Base-by-base conservation (phyloP, 2,888 invertebrate species). In the Sinhomidia bicolor region DNA sequence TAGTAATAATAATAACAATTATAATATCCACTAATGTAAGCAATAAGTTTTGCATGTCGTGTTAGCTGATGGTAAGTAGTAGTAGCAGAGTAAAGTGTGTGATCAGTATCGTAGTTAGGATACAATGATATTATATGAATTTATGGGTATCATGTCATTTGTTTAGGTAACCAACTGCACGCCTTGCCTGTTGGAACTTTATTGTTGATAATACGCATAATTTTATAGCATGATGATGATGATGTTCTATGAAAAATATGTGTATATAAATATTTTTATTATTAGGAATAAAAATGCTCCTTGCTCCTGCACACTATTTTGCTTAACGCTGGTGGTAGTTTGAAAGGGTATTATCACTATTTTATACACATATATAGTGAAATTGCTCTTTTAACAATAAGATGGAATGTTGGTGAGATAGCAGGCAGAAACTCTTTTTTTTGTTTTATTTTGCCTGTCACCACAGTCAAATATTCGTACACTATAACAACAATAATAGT, bases 391-490 rank as follows among this genome's bases (percentile, higher is more conserved):
- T 68, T 17, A 60, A 71, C 71, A 44, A 71, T n/a, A n/a, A n/a
- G n/a, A n/a, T n/a, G 71, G 68, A 62, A 29, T 62, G 29, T 14
- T 62, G 17, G 20, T 62, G 36, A 44, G 76, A 57, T 51, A 76
- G 51, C 41, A 20, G 65, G 20, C 65, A 76, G 29, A 85, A 23
- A n/a, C n/a, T n/a, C 23, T 83, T 65, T 51, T 83, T 65, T 85
- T 85, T 65, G 84, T 85, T 85, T 76, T 60, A 85, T 74, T 85
- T 44, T 65, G 76, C 84, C 62, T 85, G 84, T 85, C 84, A 85
- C 65, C 84, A 76, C 74, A 85, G 62, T 54, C 62, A 17, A 74
- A 83, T 74, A 51, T n/a, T n/a, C 54, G 20, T 71, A 44, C 23
- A 80, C 29, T 17, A 79, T 23, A 17, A 57, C 44, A 65, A 7